phyloP scores from a whole-genome alignment of 2,113 vertebrate genomes.

The Fukomys damarensis region DNA sequence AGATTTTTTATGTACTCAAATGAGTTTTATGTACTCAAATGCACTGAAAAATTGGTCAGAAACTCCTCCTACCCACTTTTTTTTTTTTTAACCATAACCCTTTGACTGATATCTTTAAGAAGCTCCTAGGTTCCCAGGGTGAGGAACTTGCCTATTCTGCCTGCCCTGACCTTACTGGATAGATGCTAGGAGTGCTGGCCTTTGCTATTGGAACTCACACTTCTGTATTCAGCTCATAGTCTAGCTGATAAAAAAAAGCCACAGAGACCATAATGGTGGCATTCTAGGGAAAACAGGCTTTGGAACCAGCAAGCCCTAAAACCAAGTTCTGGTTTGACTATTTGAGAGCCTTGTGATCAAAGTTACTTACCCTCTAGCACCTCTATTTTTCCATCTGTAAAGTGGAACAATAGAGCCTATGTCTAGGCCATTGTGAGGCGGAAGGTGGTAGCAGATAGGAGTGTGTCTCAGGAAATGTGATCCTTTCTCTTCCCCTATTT shows the following conservation, averaged over 20 bases:
- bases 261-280: background rate
- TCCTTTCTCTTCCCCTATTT: background rate
- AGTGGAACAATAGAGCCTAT: background rate
- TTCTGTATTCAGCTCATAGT: constrained; percentile 11
- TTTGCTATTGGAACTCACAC: constrained; percentile 31
- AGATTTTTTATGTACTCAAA: constrained; percentile 74
- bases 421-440: background rate
- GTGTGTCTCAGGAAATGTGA: too few species aligned
- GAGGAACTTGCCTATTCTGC: constrained; percentile 11
- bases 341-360: background rate
- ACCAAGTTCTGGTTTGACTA: background rate
- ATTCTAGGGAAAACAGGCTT: constrained; percentile 9
- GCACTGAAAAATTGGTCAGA: constrained; percentile 67
- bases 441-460: background rate
- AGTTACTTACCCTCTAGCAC: background rate
- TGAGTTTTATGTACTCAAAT: constrained; percentile 71
- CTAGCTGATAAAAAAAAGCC: constrained; percentile 51
- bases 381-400: background rate
- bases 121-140: constrained; percentile 34
- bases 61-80: constrained; percentile 60
- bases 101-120: constrained; percentile 61
- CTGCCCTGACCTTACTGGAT: background rate
- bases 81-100: background rate
- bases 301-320: background rate
- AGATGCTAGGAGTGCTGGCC: background rate